Percentiles rank a stretch among this genome's conserved stretches.
These are phyloP conservation scores for Austrolebias charrua DNA, from an alignment of 2,797 vertebrate species.

Conservation along the genomic window DNA sequence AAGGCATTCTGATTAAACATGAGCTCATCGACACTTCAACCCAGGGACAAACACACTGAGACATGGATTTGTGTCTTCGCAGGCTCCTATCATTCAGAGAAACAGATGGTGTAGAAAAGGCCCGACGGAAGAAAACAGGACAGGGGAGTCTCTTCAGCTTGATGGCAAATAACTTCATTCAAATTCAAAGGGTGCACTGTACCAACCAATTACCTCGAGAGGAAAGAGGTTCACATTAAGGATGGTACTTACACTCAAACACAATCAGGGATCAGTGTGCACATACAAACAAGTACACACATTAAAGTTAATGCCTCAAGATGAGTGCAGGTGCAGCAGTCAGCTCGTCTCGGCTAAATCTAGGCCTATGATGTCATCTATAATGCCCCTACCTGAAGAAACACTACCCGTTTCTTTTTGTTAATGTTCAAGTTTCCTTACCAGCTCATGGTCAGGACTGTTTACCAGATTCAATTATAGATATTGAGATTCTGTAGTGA, in stretches of 20 bases:
- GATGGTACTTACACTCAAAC: slow-evolving; percentile 17
- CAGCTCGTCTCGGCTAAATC: slow-evolving; percentile 26
- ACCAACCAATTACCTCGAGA: slow-evolving; percentile 45
- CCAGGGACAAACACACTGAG: slow-evolving; percentile 22
- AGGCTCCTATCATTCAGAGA: slow-evolving; percentile 48
- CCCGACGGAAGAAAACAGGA: slow-evolving; percentile 47
- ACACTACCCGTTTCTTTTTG: slow-evolving; percentile 37
- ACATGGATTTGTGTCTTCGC: slow-evolving; percentile 47
- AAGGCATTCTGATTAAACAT: slow-evolving; percentile 41
- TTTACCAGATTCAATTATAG: slow-evolving; percentile 77
- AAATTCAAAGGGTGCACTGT: slow-evolving; percentile 36
- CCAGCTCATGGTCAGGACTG: slow-evolving; percentile 60
- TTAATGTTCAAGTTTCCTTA: slow-evolving; percentile 39
- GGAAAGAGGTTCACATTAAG: slow-evolving; percentile 14
- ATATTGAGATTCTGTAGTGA: slow-evolving; percentile 62
- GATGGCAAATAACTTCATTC: slow-evolving; percentile 41
- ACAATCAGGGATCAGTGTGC: slow-evolving; percentile 1
- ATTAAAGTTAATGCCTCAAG: slow-evolving; percentile 5
- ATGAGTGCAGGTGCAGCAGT: slow-evolving; percentile 22
- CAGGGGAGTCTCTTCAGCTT: slow-evolving; percentile 39
- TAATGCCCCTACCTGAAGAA: slow-evolving; percentile 21
- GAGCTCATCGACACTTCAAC: slow-evolving; percentile 25
- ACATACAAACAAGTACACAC: slow-evolving; percentile 6
- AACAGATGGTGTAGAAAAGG: slow-evolving; percentile 56
- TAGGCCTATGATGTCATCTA: slow-evolving; percentile 46